Conservation (phyloP, 1,140 invertebrate species). For the Musca domestica region DNA sequence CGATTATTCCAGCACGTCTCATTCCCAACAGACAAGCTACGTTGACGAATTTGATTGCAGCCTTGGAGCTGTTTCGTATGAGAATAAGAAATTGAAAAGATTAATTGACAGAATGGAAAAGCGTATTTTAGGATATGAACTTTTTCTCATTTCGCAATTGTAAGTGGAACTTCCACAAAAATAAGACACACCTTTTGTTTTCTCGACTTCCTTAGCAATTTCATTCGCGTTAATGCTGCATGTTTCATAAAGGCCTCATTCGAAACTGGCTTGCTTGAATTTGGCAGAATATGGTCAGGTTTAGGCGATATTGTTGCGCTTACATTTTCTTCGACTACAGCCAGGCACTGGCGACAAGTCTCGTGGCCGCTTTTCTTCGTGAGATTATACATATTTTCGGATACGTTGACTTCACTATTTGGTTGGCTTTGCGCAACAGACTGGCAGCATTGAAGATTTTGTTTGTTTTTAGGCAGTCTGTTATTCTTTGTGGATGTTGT, state of each 20-base stretch:
- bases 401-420: neutral
- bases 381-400: neutral
- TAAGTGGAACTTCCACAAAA: neutral
- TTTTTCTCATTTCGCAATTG: neutral
- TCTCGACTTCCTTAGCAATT: slow-evolving; percentile 48
- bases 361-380: neutral
- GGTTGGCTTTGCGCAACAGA: neutral
- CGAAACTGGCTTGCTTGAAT: slow-evolving; percentile 12
- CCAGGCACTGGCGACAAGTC: slow-evolving; percentile 17
- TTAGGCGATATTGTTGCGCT: slow-evolving; percentile 27
- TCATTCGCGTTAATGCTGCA: slow-evolving; percentile 44
- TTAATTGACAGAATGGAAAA: slow-evolving; percentile 12
- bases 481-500: neutral
- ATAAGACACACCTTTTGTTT: slow-evolving; percentile 50
- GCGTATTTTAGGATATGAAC: neutral
- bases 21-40: slow-evolving; percentile 52
- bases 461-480: neutral
- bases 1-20: slow-evolving; percentile 48
- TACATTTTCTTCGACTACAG: slow-evolving; percentile 25
- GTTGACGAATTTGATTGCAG: slow-evolving; percentile 47
- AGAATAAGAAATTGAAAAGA: slow-evolving; percentile 3
- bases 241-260: slow-evolving; percentile 51
- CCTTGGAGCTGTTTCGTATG: slow-evolving; percentile 43
- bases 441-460: neutral
- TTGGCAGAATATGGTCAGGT: neutral